Evolutionary conservation across 2,797 vertebrate species (phyloP), one percentile per base, ranked within the genome.

Genomic region (Falco cherrug): DNA sequence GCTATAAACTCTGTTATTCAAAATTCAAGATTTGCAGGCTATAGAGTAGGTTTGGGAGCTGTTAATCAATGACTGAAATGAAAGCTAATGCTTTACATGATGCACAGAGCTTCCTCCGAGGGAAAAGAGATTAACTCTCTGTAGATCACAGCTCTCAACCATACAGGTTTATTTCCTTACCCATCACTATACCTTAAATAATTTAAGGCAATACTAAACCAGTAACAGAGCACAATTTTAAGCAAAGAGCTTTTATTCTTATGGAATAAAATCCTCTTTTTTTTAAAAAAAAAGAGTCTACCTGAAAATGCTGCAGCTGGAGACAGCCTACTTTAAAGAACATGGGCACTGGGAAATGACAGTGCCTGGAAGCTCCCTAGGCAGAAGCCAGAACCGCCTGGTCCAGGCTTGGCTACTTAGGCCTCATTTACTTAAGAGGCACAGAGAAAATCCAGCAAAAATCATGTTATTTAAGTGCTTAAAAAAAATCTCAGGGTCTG

Each of bases 51-150:
- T 69, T 28, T 91, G 75, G 80, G 86, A 95, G 65, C 94, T 39
- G 73, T 63, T 90, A 61, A 94, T 88, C 93, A 86, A 35, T 63
- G 91, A 54, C 45, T 71, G 76, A 84, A 94, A 82, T 43, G 79
- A 90, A 89, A 78, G 45, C 57, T 33, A 41, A 87, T n/a, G 81
- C 45, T 67, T 47, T 43, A 59, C 64, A 31, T 5, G 43, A 77
- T 69, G 81, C 78, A 86, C 16, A 24, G 39, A 61, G 75, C 84
- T 59, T 63, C 74, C 64, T 63, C 31, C 2, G 7, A 71, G 35
- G 35, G 14, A 39, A 60, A 2, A n/a, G 45, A 67, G 24, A 90
- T 76, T 73, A 88, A 94, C 63, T 47, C 50, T 57, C 54, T 51
- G 19, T 8, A 45, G 51, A 63, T 63, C 59, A 37, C 64, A 60